Percentiles rank a stretch among this genome's conserved stretches.
phyloP scores from a whole-genome alignment of 2,888 invertebrate species.

The Cosmorhoe ocellata region DNA sequence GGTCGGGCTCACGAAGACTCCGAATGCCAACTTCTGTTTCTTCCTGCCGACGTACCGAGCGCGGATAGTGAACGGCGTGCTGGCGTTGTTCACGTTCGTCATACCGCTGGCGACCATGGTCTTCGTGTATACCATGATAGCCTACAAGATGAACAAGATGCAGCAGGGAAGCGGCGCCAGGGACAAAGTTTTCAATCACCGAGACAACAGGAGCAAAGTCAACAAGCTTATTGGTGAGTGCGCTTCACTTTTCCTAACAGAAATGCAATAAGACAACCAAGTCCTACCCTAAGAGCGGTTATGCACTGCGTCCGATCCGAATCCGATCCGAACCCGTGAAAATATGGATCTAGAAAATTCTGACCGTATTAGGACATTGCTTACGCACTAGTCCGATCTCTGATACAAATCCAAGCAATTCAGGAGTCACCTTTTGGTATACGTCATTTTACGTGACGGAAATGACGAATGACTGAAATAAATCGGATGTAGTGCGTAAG shows the following conservation, averaged over 20 bases:
- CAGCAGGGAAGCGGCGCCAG: slow-evolving; percentile 39
- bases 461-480: too few species aligned
- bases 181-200: slow-evolving; percentile 53
- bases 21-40: slow-evolving; percentile 47
- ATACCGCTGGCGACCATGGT: slow-evolving; percentile 56
- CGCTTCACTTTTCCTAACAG: not conserved
- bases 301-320: too few species aligned
- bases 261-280: not conserved
- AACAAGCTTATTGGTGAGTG: slow-evolving; percentile 62
- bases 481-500: too few species aligned
- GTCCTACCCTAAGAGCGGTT: too few species aligned
- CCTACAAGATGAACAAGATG: slow-evolving; percentile 50
- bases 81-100: slow-evolving; percentile 52
- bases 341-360: too few species aligned
- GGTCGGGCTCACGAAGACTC: slow-evolving; percentile 44
- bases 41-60: slow-evolving; percentile 48
- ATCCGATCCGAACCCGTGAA: too few species aligned
- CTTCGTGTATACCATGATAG: slow-evolving; percentile 58
- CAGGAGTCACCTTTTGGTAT: too few species aligned
- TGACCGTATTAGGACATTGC: too few species aligned
- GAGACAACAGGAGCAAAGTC: slow-evolving; percentile 54
- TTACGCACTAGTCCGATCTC: too few species aligned
- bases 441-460: too few species aligned
- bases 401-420: too few species aligned
- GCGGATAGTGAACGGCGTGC: slow-evolving; percentile 48